Evolutionary conservation across 2,113 vertebrate species (phyloP).

Genomic region (Psittacus erithacus): DNA sequence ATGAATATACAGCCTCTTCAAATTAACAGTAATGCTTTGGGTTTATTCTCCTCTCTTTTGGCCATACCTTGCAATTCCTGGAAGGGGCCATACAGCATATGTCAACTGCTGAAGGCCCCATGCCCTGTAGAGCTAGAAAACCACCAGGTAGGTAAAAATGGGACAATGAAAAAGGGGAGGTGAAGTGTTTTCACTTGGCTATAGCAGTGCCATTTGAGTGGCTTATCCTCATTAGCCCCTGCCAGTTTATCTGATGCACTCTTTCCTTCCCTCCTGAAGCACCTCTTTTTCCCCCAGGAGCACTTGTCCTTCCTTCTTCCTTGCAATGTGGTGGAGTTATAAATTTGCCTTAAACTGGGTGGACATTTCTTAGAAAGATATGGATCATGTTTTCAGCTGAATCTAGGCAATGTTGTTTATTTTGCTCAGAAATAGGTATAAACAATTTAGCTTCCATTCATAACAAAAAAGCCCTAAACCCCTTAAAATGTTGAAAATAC

Average conservation of each 20-base stretch:
- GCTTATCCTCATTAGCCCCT: not conserved
- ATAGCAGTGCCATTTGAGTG: not conserved
- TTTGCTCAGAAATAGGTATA: not conserved
- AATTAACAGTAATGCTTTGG: not conserved
- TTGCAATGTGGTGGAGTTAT: fast-evolving
- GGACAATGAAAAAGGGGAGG: not conserved
- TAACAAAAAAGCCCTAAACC: not conserved
- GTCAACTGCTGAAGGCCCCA: not conserved
- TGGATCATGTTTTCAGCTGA: not conserved
- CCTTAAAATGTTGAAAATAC: not conserved
- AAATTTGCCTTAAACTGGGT: not conserved
- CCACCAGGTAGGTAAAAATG: not conserved
- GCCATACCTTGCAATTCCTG: not conserved
- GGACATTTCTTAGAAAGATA: not conserved
- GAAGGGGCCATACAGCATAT: not conserved
- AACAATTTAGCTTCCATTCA: not conserved
- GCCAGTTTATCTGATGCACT: not conserved
- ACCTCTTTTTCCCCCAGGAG: not conserved
- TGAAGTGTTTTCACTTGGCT: not conserved
- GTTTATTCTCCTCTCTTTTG: not conserved
- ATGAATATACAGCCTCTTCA: not conserved
- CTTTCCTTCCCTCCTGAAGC: not conserved
- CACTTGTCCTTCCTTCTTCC: not conserved
- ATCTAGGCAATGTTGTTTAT: not conserved
- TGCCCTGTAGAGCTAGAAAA: not conserved